Percentiles rank a stretch among this genome's conserved stretches.
These are phyloP conservation scores for Ptychoptera albimana DNA, from an alignment of 2,888 invertebrate genomes.

Conservation along the genomic window DNA sequence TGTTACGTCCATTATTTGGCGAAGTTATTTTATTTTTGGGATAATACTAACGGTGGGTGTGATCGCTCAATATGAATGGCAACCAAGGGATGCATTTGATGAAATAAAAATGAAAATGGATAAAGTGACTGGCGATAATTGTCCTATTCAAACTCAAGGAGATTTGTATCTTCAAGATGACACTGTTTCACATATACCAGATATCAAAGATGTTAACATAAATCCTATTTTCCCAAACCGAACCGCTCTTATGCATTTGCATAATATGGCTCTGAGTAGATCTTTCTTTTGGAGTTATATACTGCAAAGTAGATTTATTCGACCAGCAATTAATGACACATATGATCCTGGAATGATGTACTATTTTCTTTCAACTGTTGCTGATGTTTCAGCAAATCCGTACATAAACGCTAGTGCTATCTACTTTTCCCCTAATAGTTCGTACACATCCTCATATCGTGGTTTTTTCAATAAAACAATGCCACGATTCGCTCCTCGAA, in stretches of 20 bases:
- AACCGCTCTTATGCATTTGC: slow-evolving; percentile 80
- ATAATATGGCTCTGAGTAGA: slow-evolving; percentile 91
- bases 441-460: slow-evolving; percentile 85
- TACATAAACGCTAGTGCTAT: slow-evolving; percentile 84
- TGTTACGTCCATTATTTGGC: slow-evolving; percentile 18
- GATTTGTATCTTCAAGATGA: slow-evolving; percentile 73
- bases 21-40: slow-evolving; percentile 25
- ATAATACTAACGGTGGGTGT: slow-evolving; percentile 38
- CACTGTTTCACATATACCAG: slow-evolving; percentile 79
- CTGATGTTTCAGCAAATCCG: slow-evolving; percentile 86
- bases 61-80: slow-evolving; percentile 84
- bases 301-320: slow-evolving; percentile 74
- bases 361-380: slow-evolving; percentile 84
- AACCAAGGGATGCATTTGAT: slow-evolving; percentile 76
- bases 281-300: slow-evolving; percentile 95
- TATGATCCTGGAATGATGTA: slow-evolving; percentile 98
- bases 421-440: slow-evolving; percentile 86
- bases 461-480: slow-evolving; percentile 95
- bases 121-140: slow-evolving; percentile 72
- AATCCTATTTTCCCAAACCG: slow-evolving; percentile 91
- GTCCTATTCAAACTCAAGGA: slow-evolving; percentile 69
- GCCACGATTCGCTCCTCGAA: slow-evolving; percentile 85
- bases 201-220: slow-evolving; percentile 85
- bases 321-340: slow-evolving; percentile 80
- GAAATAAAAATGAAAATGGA: slow-evolving; percentile 72